Evolutionary conservation across 1,140 invertebrate genomes (phyloP).

Genomic region (Pygmarrhopalites habei): DNA sequence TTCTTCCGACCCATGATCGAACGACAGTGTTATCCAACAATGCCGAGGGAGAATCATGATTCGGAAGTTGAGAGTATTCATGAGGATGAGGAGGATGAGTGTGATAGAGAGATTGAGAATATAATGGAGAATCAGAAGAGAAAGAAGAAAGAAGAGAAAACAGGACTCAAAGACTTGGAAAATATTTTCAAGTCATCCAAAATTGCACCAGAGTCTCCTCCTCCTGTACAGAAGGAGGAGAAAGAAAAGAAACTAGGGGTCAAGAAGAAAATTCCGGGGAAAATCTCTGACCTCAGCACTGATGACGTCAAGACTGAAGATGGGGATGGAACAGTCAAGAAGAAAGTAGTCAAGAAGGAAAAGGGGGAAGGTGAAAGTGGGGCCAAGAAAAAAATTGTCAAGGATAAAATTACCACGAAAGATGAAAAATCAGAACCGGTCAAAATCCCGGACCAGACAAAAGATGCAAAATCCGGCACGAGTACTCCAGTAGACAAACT

Average conservation of each 20-base stretch:
- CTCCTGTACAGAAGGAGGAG: neutral
- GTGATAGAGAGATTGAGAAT: slow-evolving; percentile 5
- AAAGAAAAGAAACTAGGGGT: neutral
- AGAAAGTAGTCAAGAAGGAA: neutral
- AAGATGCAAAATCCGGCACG: too few species aligned
- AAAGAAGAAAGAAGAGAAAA: slow-evolving; percentile 43
- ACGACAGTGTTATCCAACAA: neutral
- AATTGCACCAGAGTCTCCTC: too few species aligned
- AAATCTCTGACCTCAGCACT: too few species aligned
- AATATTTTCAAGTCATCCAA: too few species aligned
- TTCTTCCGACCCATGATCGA: neutral
- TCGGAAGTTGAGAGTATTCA: slow-evolving; percentile 12
- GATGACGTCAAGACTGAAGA: neutral
- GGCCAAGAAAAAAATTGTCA: too few species aligned
- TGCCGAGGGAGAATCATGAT: neutral
- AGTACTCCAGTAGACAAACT: too few species aligned
- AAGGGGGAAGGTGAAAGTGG: too few species aligned
- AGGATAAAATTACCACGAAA: too few species aligned
- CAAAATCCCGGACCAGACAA: too few species aligned
- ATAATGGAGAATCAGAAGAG: neutral
- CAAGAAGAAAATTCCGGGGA: neutral
- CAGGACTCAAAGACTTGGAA: slow-evolving; percentile 36
- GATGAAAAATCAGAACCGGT: too few species aligned
- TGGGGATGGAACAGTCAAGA: neutral
- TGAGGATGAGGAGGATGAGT: slow-evolving; percentile 2